These are phyloP conservation scores for Caradrina kadenii DNA, from an alignment of 2,888 invertebrate species.

Conservation along the genomic window DNA sequence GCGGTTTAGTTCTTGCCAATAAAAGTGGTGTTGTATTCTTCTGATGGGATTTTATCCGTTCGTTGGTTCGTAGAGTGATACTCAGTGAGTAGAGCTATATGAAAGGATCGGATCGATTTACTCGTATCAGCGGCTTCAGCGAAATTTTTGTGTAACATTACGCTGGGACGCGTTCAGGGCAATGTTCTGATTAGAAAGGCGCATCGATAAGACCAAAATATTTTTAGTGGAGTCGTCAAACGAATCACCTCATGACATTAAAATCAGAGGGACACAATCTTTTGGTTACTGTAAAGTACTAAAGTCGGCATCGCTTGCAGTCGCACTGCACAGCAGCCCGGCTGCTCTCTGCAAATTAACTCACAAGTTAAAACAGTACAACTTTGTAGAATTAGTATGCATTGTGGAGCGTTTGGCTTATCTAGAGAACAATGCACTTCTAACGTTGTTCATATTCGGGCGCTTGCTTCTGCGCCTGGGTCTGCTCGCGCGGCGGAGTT, in stretches of 20 bases:
- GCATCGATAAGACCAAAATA: background rate
- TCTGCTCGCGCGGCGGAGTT: conserved; percentile 18
- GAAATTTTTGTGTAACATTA: conserved; percentile 9
- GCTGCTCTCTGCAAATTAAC: conserved; percentile 47
- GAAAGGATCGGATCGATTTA: conserved; percentile 27
- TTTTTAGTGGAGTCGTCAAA: no score
- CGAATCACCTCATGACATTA: no score
- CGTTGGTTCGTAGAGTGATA: conserved; percentile 33
- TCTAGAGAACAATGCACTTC: conserved; percentile 59
- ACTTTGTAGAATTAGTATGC: conserved; percentile 64
- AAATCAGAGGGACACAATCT: no score
- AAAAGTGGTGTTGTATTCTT: conserved; percentile 12
- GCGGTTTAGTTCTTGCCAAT: conserved; percentile 8
- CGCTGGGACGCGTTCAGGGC: background rate
- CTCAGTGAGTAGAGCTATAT: conserved; percentile 41
- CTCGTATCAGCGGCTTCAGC: conserved; percentile 23
- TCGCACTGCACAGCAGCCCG: background rate
- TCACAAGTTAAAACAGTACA: conserved; percentile 56
- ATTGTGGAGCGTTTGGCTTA: conserved; percentile 60
- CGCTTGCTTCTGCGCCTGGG: conserved; percentile 20
- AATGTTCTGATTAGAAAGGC: background rate
- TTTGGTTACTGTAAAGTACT: background rate
- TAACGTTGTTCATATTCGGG: conserved; percentile 54
- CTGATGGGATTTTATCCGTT: conserved; percentile 15
- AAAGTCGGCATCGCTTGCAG: background rate